These are phyloP conservation scores for Sinodicranocentrus sp. DNA, from an alignment of 2,888 invertebrate species.

Conservation along the genomic window DNA sequence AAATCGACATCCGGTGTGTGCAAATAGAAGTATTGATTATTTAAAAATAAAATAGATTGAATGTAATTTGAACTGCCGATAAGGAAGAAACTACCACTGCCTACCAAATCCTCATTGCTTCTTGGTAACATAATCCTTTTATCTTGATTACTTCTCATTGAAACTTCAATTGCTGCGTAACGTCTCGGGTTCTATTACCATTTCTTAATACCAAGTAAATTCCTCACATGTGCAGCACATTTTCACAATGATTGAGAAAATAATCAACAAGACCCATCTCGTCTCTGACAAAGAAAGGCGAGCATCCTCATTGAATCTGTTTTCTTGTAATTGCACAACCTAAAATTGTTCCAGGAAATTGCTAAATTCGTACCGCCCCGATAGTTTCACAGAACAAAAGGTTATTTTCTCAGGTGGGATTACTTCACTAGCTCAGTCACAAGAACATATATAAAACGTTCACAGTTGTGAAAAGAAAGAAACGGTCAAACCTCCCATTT, in stretches of 20 bases:
- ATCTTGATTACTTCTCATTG: slow-evolving; percentile 43
- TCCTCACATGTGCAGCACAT: slow-evolving; percentile 30
- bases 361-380: slow-evolving; percentile 50
- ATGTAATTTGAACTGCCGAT: not conserved
- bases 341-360: slow-evolving; percentile 64
- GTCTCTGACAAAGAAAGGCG: too few relatives aligned
- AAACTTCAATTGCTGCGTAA: slow-evolving; percentile 24
- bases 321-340: slow-evolving; percentile 36
- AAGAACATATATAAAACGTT: not conserved
- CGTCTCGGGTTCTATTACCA: slow-evolving; percentile 2
- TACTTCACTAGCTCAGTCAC: too few relatives aligned
- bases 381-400: not conserved
- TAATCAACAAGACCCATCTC: slow-evolving; percentile 14
- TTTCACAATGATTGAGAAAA: slow-evolving; percentile 22
- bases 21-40: not conserved
- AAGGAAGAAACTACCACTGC: slow-evolving; percentile 34
- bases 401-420: slow-evolving; percentile 54
- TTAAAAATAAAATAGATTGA: slow-evolving; percentile 22
- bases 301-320: slow-evolving; percentile 10
- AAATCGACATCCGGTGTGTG: slow-evolving; percentile 59
- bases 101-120: not conserved
- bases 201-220: not conserved
- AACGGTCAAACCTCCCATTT: slow-evolving; percentile 59
- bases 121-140: slow-evolving; percentile 67
- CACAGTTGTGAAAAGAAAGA: slow-evolving; percentile 28